phyloP scores from a whole-genome alignment of 2,113 vertebrate species.

The Perccottus glenii region DNA sequence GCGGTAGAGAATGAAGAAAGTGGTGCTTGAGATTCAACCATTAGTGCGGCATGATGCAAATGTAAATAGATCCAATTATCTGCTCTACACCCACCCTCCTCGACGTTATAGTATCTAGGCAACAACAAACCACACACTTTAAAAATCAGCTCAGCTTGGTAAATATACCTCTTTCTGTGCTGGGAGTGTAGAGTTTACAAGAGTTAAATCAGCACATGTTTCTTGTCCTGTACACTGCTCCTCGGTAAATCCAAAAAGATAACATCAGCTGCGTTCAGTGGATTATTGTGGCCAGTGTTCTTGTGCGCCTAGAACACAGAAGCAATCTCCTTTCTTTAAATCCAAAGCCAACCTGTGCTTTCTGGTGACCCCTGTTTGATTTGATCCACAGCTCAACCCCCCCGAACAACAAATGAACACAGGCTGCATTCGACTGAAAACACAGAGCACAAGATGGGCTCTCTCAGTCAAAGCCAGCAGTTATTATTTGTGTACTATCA shows the following conservation, averaged over 20 bases:
- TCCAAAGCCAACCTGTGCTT: constrained; percentile 30
- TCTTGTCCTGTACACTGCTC: no score
- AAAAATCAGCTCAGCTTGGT: no score
- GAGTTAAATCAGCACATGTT: no score
- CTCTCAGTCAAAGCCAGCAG: constrained; percentile 18
- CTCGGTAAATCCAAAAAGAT: no score
- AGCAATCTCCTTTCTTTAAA: constrained; percentile 5
- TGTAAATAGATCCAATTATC: constrained; percentile 4
- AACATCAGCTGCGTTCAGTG: constrained; percentile 5
- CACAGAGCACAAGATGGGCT: constrained; percentile 42
- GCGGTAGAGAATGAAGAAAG: background rate
- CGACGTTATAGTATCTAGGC: background rate
- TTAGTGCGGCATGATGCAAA: background rate
- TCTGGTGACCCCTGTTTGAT: constrained; percentile 26
- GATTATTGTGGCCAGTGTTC: constrained; percentile 5
- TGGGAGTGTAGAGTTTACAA: background rate
- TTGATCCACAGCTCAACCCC: constrained; percentile 51
- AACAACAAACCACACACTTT: background rate
- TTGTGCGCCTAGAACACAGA: constrained; percentile 13
- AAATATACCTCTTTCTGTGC: no score
- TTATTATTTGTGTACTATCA: no score
- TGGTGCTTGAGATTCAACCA: background rate
- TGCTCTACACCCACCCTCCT: background rate
- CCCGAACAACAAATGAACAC: constrained; percentile 48
- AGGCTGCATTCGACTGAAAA: constrained; percentile 46